phyloP scores from a whole-genome alignment of 2,888 invertebrate genomes.

The Candidula unifasciata region DNA sequence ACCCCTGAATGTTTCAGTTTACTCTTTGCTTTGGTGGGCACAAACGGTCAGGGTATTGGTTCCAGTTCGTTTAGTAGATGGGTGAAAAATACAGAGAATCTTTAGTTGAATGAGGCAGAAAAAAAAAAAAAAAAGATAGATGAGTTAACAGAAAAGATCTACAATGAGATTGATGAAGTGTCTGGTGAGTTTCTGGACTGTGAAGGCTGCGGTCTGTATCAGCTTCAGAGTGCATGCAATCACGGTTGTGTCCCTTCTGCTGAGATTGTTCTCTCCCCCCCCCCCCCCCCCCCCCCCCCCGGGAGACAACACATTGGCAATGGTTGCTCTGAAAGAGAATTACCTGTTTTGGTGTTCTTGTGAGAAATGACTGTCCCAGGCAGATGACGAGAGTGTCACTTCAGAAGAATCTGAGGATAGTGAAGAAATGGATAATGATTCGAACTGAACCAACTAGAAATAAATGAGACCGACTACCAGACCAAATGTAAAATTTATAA shows the following conservation, averaged over 20 bases:
- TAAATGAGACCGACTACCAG: background rate
- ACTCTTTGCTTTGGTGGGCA: constrained; percentile 85
- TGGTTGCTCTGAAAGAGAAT: too few relatives aligned
- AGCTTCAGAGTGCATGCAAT: constrained; percentile 85
- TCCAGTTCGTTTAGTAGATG: constrained; percentile 89
- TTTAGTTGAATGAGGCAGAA: constrained; percentile 84
- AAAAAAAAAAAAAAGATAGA: constrained; percentile 85
- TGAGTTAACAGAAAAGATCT: constrained; percentile 87
- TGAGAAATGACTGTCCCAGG: constrained; percentile 86
- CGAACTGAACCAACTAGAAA: background rate
- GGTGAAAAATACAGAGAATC: constrained; percentile 86
- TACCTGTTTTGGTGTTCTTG: constrained; percentile 84
- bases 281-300: too few relatives aligned
- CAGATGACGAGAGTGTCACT: constrained; percentile 87
- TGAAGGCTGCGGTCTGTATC: constrained; percentile 93
- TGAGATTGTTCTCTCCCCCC: too few relatives aligned
- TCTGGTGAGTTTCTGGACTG: constrained; percentile 89
- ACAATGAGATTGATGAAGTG: constrained; percentile 87
- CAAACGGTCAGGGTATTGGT: constrained; percentile 97
- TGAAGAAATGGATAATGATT: constrained; percentile 55
- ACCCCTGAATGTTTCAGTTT: constrained; percentile 90
- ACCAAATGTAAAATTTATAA: background rate
- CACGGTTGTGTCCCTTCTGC: too few relatives aligned
- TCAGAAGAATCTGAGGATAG: constrained; percentile 85
- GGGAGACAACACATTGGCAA: too few relatives aligned